Conservation (phyloP, 2,797 vertebrate genomes). For the Sciurus vulgaris region DNA sequence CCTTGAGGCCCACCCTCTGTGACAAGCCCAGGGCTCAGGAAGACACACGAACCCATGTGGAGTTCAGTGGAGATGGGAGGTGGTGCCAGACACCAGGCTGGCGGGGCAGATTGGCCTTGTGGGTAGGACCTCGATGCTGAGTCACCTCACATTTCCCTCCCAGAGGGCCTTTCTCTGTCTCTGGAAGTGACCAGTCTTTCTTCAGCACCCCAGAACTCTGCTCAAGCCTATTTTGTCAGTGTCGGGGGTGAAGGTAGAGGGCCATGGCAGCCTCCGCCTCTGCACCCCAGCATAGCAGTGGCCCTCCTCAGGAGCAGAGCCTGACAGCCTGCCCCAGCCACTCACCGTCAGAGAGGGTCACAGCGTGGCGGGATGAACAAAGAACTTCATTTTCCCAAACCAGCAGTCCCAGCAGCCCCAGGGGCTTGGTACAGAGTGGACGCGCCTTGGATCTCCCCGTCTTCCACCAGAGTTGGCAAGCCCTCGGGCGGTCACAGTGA, state of each 20-base stretch:
- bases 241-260: background rate
- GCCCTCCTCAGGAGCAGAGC: background rate
- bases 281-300: background rate
- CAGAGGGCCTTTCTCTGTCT: background rate
- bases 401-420: background rate
- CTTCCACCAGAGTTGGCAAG: background rate
- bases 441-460: fast-evolving
- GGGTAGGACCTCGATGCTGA: background rate
- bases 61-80: fast-evolving
- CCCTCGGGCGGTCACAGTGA: background rate
- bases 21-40: background rate
- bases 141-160: background rate
- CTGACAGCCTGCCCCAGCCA: background rate
- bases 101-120: background rate
- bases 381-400: background rate
- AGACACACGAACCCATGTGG: fast-evolving
- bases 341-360: fast-evolving
- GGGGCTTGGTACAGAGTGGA: background rate
- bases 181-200: background rate
- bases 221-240: background rate
- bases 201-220: background rate
- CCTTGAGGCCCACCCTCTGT: background rate
- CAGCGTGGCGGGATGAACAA: fast-evolving
- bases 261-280: background rate
- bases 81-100: background rate